These are phyloP conservation scores for Gobiocypris rarus DNA, from an alignment of 2,113 vertebrate genomes.

Conservation along the genomic window DNA sequence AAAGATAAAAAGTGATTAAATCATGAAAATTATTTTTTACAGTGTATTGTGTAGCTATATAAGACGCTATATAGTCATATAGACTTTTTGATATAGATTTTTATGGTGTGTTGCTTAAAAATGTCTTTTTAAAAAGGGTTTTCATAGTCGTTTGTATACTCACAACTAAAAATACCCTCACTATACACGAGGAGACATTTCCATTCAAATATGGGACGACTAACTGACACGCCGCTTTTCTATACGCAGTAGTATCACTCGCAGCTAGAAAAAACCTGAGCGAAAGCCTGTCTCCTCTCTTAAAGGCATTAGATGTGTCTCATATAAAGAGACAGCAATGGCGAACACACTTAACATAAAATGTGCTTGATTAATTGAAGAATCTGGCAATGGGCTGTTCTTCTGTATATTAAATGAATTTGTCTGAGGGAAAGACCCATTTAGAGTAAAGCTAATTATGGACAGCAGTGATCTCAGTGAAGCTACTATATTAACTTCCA, in stretches of 20 bases:
- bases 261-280: not conserved
- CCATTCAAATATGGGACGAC: conserved; percentile 5
- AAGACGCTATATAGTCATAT: not conserved
- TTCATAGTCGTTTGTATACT: not conserved
- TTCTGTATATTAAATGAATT: not conserved
- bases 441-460: not conserved
- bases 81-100: too few relatives aligned
- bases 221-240: not conserved
- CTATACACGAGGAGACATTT: conserved; percentile 10
- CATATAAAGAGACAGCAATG: not conserved
- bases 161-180: not conserved
- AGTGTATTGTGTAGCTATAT: not conserved
- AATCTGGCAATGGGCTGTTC: not conserved
- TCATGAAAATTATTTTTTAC: too few relatives aligned
- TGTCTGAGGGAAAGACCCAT: not conserved
- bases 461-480: not conserved
- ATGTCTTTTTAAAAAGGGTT: not conserved
- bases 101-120: not conserved
- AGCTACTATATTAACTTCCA: not conserved
- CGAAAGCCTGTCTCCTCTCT: not conserved
- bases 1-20: too few relatives aligned
- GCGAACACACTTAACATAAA: conserved; percentile 2
- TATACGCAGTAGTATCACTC: not conserved
- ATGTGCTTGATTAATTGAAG: conserved; percentile 11
- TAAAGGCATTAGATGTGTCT: not conserved